Percentiles rank a stretch among this genome's conserved stretches.
Evolutionary conservation across 2,888 invertebrate species (phyloP).

Genomic region (Colletes collaris): DNA sequence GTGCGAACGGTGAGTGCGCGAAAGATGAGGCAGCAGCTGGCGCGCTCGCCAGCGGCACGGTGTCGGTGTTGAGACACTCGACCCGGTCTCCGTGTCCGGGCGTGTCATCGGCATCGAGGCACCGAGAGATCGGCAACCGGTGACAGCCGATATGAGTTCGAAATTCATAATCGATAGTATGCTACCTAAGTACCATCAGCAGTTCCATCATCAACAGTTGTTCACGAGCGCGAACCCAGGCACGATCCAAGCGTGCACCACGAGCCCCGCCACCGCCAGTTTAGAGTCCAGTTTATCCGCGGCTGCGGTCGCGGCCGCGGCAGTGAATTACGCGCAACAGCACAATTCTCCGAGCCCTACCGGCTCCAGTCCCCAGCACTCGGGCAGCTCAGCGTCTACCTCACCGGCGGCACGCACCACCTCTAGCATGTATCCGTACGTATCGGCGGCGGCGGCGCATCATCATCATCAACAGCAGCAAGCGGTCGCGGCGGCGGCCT

Average conservation of each 20-base stretch:
- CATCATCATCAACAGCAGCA: conserved; percentile 90
- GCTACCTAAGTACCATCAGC: conserved; percentile 96
- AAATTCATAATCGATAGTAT: conserved; percentile 99
- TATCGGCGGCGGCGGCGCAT: conserved; percentile 88
- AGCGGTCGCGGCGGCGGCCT: conserved; percentile 86
- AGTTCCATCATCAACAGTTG: conserved; percentile 88
- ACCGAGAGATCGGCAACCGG: conserved; percentile 81
- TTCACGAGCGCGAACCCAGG: conserved; percentile 89
- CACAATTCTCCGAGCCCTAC: conserved; percentile 86
- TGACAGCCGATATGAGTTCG: conserved; percentile 89
- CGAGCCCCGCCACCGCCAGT: conserved; percentile 87
- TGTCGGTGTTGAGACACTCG: conserved; percentile 73
- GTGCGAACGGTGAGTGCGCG: conserved; percentile 77
- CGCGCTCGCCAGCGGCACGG: conserved; percentile 63
- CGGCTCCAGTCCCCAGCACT: conserved; percentile 89
- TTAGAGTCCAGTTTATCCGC: conserved; percentile 87
- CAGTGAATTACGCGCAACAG: conserved; percentile 90
- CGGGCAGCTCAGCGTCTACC: conserved; percentile 87
- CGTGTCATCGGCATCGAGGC: conserved; percentile 72
- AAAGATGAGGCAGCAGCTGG: conserved; percentile 71
- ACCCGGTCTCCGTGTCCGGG: conserved; percentile 67
- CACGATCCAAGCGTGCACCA: conserved; percentile 87
- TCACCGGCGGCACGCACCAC: conserved; percentile 85
- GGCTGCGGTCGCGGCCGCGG: conserved; percentile 86
- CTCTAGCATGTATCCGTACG: conserved; percentile 96